Evolutionary conservation across 1,140 invertebrate species (phyloP).

Genomic region (Pinna nobilis): DNA sequence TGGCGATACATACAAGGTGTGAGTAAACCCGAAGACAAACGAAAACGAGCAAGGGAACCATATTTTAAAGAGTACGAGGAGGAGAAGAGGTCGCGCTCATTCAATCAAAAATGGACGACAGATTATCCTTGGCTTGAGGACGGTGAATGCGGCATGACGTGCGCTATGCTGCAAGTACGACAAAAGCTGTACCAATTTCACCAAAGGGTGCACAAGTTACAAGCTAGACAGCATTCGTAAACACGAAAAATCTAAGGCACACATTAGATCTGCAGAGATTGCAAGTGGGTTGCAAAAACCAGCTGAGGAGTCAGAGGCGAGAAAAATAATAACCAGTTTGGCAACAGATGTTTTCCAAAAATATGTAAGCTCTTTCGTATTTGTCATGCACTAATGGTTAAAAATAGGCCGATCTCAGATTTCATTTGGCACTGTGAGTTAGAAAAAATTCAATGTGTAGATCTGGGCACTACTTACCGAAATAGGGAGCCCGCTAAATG

Average conservation of each 20-base stretch:
- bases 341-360: constrained; percentile 14
- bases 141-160: background rate
- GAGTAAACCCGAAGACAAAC: too few species aligned
- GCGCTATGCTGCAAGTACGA: too few species aligned
- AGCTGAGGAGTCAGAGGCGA: background rate
- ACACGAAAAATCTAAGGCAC: constrained; percentile 4
- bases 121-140: background rate
- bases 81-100: background rate
- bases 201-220: background rate
- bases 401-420: constrained; percentile 17
- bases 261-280: constrained; percentile 3
- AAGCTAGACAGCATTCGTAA: constrained; percentile 10
- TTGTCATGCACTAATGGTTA: constrained; percentile 9
- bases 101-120: background rate
- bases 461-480: background rate
- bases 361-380: constrained; percentile 21
- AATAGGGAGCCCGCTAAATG: constrained; percentile 16
- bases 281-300: background rate
- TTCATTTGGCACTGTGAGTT: constrained; percentile 27
- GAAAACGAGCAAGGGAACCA: too few species aligned
- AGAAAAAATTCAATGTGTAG: constrained; percentile 18
- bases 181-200: too few species aligned
- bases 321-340: constrained; percentile 8
- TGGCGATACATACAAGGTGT: too few species aligned
- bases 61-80: background rate